Evolutionary conservation across 2,113 vertebrate genomes (phyloP).

Genomic region (Martes martes): DNA sequence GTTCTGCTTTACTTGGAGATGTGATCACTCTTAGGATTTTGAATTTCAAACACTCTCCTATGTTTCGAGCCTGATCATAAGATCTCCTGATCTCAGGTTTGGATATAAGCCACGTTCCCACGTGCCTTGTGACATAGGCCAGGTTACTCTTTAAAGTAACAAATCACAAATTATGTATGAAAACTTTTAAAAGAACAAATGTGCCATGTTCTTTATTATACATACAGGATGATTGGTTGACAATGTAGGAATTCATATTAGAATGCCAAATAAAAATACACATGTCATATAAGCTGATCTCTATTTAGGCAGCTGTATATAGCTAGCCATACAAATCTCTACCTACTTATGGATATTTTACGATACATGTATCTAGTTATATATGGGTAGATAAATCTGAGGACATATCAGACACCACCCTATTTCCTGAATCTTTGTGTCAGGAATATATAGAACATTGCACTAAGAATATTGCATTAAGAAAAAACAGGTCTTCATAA

Average conservation of each 20-base stretch:
- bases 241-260: background rate
- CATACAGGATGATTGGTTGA: background rate
- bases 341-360: constrained; percentile 3
- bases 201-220: background rate
- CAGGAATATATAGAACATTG: background rate
- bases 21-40: background rate
- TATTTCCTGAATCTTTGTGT: background rate
- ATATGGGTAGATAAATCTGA: constrained; percentile 35
- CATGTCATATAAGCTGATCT: background rate
- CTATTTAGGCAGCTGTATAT: background rate
- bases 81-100: background rate
- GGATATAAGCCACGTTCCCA: background rate
- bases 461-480: background rate
- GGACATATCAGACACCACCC: background rate
- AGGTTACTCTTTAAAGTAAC: background rate
- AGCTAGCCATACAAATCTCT: background rate
- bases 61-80: background rate
- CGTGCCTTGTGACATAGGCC: background rate
- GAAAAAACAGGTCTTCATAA: background rate
- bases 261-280: constrained; percentile 56
- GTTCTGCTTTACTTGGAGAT: background rate
- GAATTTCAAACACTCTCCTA: background rate
- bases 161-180: background rate
- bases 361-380: background rate
- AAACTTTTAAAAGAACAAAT: constrained; percentile 16